Evolutionary conservation across 2,113 vertebrate genomes (phyloP).

Genomic region (Balaeniceps rex): DNA sequence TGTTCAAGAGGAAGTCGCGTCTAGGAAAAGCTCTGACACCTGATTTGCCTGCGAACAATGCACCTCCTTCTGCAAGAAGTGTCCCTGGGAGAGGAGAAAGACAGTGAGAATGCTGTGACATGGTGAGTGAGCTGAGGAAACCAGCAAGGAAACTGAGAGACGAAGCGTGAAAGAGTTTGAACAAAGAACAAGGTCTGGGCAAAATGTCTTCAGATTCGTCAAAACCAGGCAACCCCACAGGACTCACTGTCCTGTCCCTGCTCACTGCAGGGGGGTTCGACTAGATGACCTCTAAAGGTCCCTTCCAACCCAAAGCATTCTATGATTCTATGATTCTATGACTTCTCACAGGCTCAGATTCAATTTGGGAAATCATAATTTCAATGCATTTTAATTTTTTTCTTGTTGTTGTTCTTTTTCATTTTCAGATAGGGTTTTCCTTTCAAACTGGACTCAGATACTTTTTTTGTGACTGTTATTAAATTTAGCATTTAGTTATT

Average conservation of each 20-base stretch:
- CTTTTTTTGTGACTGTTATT: background rate
- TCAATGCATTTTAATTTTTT: background rate
- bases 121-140: background rate
- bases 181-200: slow-evolving; percentile 11
- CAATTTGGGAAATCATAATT: background rate
- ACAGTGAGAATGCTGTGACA: background rate
- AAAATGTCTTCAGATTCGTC: background rate
- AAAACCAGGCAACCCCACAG: background rate
- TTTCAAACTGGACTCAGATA: background rate
- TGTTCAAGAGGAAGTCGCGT: background rate
- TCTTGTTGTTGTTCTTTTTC: background rate
- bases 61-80: background rate
- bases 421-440: background rate
- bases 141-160: background rate
- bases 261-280: too few relatives aligned
- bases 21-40: slow-evolving; percentile 11
- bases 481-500: background rate
- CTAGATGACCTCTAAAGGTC: too few relatives aligned
- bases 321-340: too few relatives aligned
- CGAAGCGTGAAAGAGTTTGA: background rate
- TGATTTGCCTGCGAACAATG: slow-evolving; percentile 50
- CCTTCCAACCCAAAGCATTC: too few relatives aligned
- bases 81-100: background rate
- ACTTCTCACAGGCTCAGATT: background rate
- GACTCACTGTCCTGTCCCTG: too few relatives aligned